phyloP scores from a whole-genome alignment of 2,888 invertebrate species.

The Apodemia hepburni region DNA sequence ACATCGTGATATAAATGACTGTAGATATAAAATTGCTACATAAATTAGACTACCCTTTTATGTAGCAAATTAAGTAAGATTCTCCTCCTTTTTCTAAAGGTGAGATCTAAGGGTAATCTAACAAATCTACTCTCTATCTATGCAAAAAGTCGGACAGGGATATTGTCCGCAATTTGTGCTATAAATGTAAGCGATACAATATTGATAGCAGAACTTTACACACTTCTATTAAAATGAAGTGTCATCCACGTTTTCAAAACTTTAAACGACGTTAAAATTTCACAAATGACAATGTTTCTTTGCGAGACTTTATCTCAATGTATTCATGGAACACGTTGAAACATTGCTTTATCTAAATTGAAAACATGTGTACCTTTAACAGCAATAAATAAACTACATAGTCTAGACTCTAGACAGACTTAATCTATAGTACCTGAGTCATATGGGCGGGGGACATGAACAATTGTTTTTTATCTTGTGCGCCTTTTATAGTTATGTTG shows the following conservation, averaged over 20 bases:
- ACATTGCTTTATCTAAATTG: slow-evolving; percentile 41
- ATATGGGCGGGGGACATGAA: not conserved
- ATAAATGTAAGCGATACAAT: no score
- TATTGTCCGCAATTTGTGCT: no score
- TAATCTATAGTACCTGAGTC: slow-evolving; percentile 14
- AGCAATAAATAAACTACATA: slow-evolving; percentile 1
- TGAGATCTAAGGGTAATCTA: no score
- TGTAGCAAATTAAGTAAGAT: no score
- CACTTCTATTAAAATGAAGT: no score
- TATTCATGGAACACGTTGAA: slow-evolving; percentile 3
- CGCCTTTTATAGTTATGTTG: not conserved
- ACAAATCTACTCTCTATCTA: no score
- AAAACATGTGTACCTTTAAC: slow-evolving; percentile 39
- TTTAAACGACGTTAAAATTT: not conserved
- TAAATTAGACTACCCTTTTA: no score
- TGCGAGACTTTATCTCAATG: slow-evolving; percentile 5
- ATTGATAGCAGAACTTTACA: no score
- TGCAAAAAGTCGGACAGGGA: no score
- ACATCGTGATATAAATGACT: no score
- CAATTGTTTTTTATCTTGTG: not conserved
- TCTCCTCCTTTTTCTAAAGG: no score
- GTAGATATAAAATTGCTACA: no score
- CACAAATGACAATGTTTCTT: not conserved
- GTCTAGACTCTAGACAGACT: slow-evolving; percentile 15
- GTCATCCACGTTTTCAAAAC: not conserved